Conservation (phyloP, 2,888 invertebrate genomes). For the Amiota minor region DNA sequence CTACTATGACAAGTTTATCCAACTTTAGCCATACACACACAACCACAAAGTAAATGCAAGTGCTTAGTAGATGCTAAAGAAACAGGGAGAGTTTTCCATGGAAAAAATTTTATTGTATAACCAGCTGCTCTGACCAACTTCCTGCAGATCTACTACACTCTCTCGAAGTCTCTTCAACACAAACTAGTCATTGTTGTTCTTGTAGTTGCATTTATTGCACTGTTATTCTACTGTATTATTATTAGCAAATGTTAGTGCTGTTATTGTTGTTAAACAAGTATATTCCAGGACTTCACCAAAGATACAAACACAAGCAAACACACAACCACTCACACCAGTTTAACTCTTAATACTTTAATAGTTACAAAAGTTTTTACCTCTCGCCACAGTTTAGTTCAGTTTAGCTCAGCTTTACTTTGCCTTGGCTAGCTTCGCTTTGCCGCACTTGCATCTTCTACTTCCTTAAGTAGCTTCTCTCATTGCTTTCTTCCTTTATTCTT, state of each 20-base stretch:
- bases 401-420: constrained; percentile 39
- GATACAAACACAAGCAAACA: constrained; percentile 9
- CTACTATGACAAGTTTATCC: constrained; percentile 4
- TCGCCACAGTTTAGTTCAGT: neutral
- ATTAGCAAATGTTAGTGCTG: constrained; percentile 26
- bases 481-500: constrained; percentile 37
- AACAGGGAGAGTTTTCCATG: constrained; percentile 56
- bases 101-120: neutral
- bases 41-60: constrained; percentile 3
- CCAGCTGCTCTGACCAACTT: neutral
- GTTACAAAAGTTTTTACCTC: constrained; percentile 63
- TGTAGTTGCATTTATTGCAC: constrained; percentile 42
- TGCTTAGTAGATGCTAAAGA: constrained; percentile 52
- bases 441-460: neutral
- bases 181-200: neutral
- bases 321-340: constrained; percentile 42
- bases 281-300: neutral
- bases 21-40: constrained; percentile 15
- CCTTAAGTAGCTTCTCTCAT: constrained; percentile 47
- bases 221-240: constrained; percentile 26
- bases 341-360: constrained; percentile 70
- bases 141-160: neutral
- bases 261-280: constrained; percentile 37
- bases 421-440: constrained; percentile 59
- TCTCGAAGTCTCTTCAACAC: constrained; percentile 43